Percentiles rank a stretch among this genome's conserved stretches.
Evolutionary conservation across 1,140 invertebrate species (phyloP).

Genomic region (Heliconius hermathena): DNA sequence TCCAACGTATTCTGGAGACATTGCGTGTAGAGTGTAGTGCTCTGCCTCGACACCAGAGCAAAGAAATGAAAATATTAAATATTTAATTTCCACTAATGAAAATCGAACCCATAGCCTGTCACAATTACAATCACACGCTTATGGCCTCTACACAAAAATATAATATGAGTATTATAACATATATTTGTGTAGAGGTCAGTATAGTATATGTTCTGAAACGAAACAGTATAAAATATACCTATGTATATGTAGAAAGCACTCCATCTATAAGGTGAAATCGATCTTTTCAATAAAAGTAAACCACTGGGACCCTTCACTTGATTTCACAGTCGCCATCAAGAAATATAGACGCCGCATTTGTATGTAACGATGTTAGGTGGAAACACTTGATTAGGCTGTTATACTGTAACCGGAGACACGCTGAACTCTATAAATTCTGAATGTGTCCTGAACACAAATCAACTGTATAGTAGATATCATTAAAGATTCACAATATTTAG

Average conservation of each 20-base stretch:
- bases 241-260: conserved; percentile 9
- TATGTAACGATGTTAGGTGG: conserved; percentile 40
- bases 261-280: conserved; percentile 36
- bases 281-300: conserved; percentile 40
- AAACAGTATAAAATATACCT: not conserved
- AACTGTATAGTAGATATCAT: not conserved
- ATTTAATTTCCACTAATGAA: no score
- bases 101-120: no score
- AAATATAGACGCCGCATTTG: conserved; percentile 37
- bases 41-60: no score
- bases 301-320: conserved; percentile 33
- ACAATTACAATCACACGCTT: no score
- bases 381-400: conserved; percentile 34
- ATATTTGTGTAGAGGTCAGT: no score
- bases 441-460: conserved; percentile 10
- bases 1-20: no score
- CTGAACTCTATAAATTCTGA: conserved; percentile 15
- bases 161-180: no score
- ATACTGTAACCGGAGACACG: conserved; percentile 20
- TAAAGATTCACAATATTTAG: not conserved
- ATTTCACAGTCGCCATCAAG: conserved; percentile 32
- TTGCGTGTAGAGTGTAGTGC: no score
- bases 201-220: not conserved
- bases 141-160: no score
- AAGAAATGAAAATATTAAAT: no score